A percentile compares a stretch with the other conserved stretches of the same genome.
Evolutionary conservation across 2,797 vertebrate genomes (phyloP).

Genomic region (Leontopithecus rosalia): DNA sequence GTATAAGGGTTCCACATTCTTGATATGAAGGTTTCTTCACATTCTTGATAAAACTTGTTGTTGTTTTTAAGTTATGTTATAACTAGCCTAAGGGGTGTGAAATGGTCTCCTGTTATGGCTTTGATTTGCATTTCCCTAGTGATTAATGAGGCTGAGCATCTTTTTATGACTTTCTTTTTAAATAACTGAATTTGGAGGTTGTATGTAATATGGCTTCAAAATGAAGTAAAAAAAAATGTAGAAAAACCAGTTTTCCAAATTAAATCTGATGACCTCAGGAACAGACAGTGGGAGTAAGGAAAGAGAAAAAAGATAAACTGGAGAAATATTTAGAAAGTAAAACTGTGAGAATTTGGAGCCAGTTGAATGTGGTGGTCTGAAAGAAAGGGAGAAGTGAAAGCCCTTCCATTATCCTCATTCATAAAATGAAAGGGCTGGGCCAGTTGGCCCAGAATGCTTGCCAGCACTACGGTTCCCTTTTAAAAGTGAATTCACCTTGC

Average conservation of each 20-base stretch:
- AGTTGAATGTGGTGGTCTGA: neutral
- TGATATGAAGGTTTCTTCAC: neutral
- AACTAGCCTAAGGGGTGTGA: neutral
- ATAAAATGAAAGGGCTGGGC: neutral
- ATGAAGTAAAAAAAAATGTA: neutral
- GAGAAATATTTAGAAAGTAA: neutral
- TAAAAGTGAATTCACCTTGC: constrained; percentile 5
- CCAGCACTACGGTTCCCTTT: neutral
- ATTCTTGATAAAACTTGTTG: neutral
- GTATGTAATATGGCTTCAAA: neutral
- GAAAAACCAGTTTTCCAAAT: neutral
- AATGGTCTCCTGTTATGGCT: neutral
- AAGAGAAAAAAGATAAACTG: neutral
- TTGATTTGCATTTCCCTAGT: neutral
- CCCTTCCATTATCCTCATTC: neutral
- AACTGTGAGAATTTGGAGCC: neutral
- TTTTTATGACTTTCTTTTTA: neutral
- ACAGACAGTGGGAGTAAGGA: neutral
- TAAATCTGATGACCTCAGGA: neutral
- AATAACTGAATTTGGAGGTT: constrained; percentile 16
- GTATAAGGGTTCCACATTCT: neutral
- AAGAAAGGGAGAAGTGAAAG: neutral
- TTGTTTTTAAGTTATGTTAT: neutral
- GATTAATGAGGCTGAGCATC: neutral
- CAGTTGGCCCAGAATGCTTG: neutral